phyloP scores from a whole-genome alignment of 1,140 invertebrate genomes.

The Ylistrum balloti region DNA sequence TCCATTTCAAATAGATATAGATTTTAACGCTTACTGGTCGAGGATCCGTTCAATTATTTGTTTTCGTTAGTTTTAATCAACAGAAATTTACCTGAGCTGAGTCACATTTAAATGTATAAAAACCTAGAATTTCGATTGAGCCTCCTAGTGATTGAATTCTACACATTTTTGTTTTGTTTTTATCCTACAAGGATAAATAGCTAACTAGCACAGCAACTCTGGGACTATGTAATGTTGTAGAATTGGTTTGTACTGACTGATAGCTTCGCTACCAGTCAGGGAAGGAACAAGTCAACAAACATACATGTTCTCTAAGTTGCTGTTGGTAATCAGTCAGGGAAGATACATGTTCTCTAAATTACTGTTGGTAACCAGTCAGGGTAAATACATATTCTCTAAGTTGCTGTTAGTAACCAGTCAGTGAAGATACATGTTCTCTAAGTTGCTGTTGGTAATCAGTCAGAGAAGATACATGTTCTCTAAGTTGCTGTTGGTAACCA shows the following conservation, averaged over 20 bases:
- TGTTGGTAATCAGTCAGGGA: too few species aligned
- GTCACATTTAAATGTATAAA: conserved; percentile 27
- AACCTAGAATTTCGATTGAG: not conserved
- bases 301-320: not conserved
- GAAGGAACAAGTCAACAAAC: not conserved
- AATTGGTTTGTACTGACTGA: not conserved
- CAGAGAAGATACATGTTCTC: too few species aligned
- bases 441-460: too few species aligned
- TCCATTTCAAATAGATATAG: conserved; percentile 21
- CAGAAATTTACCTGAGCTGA: conserved; percentile 31
- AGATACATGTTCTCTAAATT: too few species aligned
- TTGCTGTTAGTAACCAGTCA: too few species aligned
- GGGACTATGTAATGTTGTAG: not conserved
- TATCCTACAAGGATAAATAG: not conserved
- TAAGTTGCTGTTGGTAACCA: too few species aligned
- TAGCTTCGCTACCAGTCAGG: not conserved
- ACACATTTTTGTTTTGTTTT: not conserved
- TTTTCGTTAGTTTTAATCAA: conserved; percentile 40
- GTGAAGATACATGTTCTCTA: too few species aligned
- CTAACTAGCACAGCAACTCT: not conserved
- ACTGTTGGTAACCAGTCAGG: too few species aligned
- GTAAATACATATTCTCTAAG: too few species aligned
- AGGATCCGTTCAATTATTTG: not conserved
- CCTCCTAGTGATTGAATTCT: not conserved
- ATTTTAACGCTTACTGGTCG: not conserved